phyloP scores from a whole-genome alignment of 2,113 vertebrate species.

The Caranx ignobilis region DNA sequence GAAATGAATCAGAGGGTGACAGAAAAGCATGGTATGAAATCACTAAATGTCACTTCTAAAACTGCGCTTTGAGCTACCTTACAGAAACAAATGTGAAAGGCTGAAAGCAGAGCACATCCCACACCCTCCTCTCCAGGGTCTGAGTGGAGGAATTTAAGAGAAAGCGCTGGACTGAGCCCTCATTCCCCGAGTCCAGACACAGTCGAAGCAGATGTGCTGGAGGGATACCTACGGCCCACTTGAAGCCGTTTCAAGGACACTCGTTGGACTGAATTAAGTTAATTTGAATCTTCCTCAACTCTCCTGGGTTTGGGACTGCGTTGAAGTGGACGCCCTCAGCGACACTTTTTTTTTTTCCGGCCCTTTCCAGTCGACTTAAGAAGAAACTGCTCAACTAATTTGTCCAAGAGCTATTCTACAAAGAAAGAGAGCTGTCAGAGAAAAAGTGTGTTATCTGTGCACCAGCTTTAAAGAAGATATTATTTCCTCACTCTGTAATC shows the following conservation, averaged over 20 bases:
- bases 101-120: conserved; percentile 25
- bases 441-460: conserved; percentile 67
- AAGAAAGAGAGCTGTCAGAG: conserved; percentile 77
- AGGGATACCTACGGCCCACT: conserved; percentile 79
- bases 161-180: conserved; percentile 57
- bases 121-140: conserved; percentile 39
- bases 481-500: conserved; percentile 74
- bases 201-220: conserved; percentile 66
- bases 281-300: conserved; percentile 82
- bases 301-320: conserved; percentile 76
- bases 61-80: conserved; percentile 13
- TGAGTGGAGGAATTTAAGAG: conserved; percentile 41
- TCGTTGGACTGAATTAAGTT: conserved; percentile 85
- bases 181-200: conserved; percentile 63
- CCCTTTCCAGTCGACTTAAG: conserved; percentile 64
- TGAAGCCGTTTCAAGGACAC: conserved; percentile 83
- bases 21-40: conserved; percentile 21
- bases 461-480: conserved; percentile 77
- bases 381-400: conserved; percentile 81
- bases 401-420: conserved; percentile 82
- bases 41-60: conserved; percentile 27
- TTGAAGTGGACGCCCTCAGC: conserved; percentile 77
- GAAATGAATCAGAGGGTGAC: conserved; percentile 26
- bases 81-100: conserved; percentile 23
- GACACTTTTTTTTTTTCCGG: conserved; percentile 47